A percentile compares a stretch with the other conserved stretches of the same genome.
Evolutionary conservation across 92 coral and sea anemone genomes (phyloP).

Genomic region (Pocillopora meandrina): DNA sequence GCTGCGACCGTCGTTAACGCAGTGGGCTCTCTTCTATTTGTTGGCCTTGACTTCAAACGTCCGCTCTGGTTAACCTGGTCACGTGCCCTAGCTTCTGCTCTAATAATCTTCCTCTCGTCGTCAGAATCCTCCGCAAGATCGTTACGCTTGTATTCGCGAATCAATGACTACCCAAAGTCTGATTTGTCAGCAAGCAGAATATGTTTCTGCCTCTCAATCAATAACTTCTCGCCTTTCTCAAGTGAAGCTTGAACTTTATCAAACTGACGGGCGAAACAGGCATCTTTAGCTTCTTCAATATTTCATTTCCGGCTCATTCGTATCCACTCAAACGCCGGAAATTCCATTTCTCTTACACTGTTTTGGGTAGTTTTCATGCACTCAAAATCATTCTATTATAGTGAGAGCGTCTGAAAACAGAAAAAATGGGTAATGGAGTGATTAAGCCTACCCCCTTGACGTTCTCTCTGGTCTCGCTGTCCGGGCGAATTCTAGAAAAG

Average conservation of each 20-base stretch:
- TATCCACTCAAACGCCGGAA: too few relatives aligned
- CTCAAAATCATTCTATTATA: not conserved
- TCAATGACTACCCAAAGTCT: too few relatives aligned
- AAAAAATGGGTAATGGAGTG: too few relatives aligned
- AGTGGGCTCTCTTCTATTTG: constrained; percentile 4
- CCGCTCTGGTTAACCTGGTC: not conserved
- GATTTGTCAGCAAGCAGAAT: too few relatives aligned
- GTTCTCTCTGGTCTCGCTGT: too few relatives aligned
- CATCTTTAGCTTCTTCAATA: constrained; percentile 13
- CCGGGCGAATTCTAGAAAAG: too few relatives aligned
- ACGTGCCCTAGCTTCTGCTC: constrained; percentile 2
- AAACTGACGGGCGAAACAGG: constrained; percentile 4
- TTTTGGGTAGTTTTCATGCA: not conserved
- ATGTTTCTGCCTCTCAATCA: not conserved
- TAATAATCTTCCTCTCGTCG: constrained; percentile 1
- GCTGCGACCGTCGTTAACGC: not conserved
- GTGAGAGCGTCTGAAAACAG: not conserved
- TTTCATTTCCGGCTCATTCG: too few relatives aligned
- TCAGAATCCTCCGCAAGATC: constrained; percentile 1
- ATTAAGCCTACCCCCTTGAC: too few relatives aligned
- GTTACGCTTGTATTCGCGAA: not conserved
- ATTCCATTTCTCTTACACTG: too few relatives aligned
- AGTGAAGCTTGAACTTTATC: constrained; percentile 22
- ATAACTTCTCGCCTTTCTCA: constrained; percentile 8
- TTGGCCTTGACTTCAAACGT: not conserved